Evolutionary conservation across 2,888 invertebrate genomes (phyloP).

Genomic region (Aradus depressus): DNA sequence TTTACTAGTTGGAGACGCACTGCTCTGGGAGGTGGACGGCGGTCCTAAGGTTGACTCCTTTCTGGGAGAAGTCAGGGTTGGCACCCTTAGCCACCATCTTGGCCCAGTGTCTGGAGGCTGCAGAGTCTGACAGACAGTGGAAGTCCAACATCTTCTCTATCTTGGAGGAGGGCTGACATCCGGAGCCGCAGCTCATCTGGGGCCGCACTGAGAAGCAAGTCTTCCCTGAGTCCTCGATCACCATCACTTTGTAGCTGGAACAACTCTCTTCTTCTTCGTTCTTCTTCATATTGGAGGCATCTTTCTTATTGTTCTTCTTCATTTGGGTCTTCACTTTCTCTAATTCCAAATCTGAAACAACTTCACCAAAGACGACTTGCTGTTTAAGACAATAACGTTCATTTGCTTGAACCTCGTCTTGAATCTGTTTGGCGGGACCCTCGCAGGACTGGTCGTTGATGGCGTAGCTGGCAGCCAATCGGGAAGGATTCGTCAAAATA

Average conservation of each 20-base stretch:
- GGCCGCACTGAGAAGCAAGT: slow-evolving; percentile 51
- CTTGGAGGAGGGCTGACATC: slow-evolving; percentile 40
- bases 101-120: slow-evolving; percentile 35
- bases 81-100: slow-evolving; percentile 39
- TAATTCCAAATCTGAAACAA: slow-evolving; percentile 26
- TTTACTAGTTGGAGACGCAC: slow-evolving; percentile 36
- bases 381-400: slow-evolving; percentile 23
- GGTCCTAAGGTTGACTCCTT: slow-evolving; percentile 35
- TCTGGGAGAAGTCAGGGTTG: slow-evolving; percentile 42
- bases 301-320: slow-evolving; percentile 40
- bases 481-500: slow-evolving; percentile 42
- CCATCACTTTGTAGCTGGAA: slow-evolving; percentile 29
- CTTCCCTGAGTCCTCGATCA: slow-evolving; percentile 41
- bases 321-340: neutral
- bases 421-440: slow-evolving; percentile 32
- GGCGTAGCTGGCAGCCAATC: slow-evolving; percentile 48
- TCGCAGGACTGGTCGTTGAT: slow-evolving; percentile 34
- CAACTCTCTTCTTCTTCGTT: slow-evolving; percentile 23
- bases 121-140: slow-evolving; percentile 38
- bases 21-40: slow-evolving; percentile 37
- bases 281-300: slow-evolving; percentile 40
- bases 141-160: slow-evolving; percentile 41
- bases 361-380: slow-evolving; percentile 29
- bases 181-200: slow-evolving; percentile 44
- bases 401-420: slow-evolving; percentile 35